These are phyloP conservation scores for Lutjanus campechanus DNA, from an alignment of 2,797 vertebrate species.

Conservation along the genomic window DNA sequence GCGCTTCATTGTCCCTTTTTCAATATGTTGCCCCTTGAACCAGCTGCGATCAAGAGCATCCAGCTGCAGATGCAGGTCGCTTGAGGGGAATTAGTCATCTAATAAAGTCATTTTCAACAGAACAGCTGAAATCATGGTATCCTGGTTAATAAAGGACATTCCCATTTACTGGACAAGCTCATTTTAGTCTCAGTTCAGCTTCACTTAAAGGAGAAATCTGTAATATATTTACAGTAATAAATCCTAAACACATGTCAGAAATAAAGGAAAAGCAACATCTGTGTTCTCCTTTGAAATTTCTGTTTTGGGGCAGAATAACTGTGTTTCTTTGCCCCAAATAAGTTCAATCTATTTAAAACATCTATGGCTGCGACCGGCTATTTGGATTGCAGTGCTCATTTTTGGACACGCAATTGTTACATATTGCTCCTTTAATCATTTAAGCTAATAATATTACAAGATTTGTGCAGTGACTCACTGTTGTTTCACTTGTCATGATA, in stretches of 20 bases:
- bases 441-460: background rate
- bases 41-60: slow-evolving; percentile 2
- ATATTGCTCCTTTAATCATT: background rate
- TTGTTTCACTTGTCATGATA: background rate
- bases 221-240: no score
- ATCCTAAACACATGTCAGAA: no score
- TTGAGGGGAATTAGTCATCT: background rate
- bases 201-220: background rate
- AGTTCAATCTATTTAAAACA: no score
- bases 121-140: background rate
- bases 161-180: background rate
- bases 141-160: background rate
- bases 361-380: background rate
- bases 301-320: no score
- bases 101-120: background rate
- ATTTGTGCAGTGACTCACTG: slow-evolving; percentile 1
- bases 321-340: no score
- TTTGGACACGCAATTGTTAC: no score
- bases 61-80: slow-evolving; percentile 17
- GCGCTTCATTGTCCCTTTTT: background rate
- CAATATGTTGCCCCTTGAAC: slow-evolving; percentile 5
- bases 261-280: no score
- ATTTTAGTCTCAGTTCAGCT: background rate
- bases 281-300: no score
- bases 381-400: no score